Evolutionary conservation across 2,888 invertebrate genomes (phyloP), one percentile per base, ranked within the genome.

Genomic region (Gastracanthus pulcherrimus): DNA sequence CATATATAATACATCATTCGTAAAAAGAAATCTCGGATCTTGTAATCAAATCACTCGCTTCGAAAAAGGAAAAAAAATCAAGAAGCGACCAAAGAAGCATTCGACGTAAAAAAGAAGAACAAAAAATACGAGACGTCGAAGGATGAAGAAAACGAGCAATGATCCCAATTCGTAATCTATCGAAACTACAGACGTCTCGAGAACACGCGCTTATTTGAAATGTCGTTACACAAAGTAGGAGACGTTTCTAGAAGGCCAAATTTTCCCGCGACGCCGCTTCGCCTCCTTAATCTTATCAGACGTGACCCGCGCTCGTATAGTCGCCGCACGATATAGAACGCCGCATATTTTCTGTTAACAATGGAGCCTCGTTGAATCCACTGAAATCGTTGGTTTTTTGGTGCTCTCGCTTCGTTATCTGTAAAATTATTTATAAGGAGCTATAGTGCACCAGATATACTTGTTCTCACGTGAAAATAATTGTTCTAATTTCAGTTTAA

Each of bases 281-380:
- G 26, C 16, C 31, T 64, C 34, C 29, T 64, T 51, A 78, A 78
- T 78, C 62, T 78, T 78, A 78, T 70, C 77, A 29, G 6, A 3
- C 41, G 64, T 45, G 60, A 69, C 76, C 76, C 31, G 7, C 64
- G 36, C n/a, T n/a, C n/a, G n/a, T n/a, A n/a, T n/a, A n/a, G n/a
- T 11, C 45, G 45, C 45, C 29, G 31, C n/a, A n/a, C 48, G n/a
- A 51, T 45, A 45, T 67, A 70, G 4, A 34, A 16, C 19, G 36
- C 19, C 26, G 58, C 41, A 36, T 34, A 62, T 74, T 74, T 74
- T 62, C 6, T 62, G 38, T 38, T n/a, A n/a, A 38, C 2, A 45
- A 45, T 29, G 41, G 36, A 29, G 31, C 23, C 13, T 41, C 58
- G 26, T 58, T 23, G 34, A 31, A 45, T n/a, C n/a, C n/a, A n/a